phyloP scores from a whole-genome alignment of 1,140 invertebrate species.

The Drosophila nannoptera region DNA sequence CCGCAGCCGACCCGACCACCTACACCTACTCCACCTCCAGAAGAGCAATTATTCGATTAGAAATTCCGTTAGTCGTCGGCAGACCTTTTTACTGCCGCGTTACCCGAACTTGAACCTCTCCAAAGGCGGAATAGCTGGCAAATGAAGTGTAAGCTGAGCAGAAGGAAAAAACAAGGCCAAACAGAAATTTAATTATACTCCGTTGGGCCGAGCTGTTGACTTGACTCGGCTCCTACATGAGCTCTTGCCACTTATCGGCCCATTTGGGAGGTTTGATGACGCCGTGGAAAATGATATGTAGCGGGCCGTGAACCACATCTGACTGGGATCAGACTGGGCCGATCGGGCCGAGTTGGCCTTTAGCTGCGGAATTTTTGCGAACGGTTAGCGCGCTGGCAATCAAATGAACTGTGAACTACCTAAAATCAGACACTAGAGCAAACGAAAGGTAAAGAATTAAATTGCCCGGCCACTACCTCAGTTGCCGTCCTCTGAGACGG shows the following conservation, averaged over 20 bases:
- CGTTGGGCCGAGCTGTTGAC: neutral
- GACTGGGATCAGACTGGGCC: too few species aligned
- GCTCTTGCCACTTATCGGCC: too few species aligned
- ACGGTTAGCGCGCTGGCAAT: slow-evolving; percentile 17
- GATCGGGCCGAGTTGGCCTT: slow-evolving; percentile 17
- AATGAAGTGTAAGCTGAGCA: neutral
- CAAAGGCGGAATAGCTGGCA: neutral
- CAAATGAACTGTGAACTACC: slow-evolving; percentile 44
- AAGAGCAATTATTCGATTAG: slow-evolving; percentile 65
- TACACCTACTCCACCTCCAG: neutral
- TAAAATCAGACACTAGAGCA: slow-evolving; percentile 41
- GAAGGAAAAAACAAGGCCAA: slow-evolving; percentile 2
- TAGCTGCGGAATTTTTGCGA: slow-evolving; percentile 24
- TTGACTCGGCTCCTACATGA: neutral
- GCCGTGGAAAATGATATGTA: too few species aligned
- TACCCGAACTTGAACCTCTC: slow-evolving; percentile 17
- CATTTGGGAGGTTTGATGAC: too few species aligned
- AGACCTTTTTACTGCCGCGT: slow-evolving; percentile 30
- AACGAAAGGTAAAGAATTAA: slow-evolving; percentile 46
- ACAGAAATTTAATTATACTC: slow-evolving; percentile 36
- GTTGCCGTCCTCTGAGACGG: slow-evolving; percentile 17
- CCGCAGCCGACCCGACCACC: slow-evolving; percentile 1
- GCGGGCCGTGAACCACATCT: too few species aligned
- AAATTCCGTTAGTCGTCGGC: slow-evolving; percentile 54
- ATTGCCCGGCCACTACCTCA: slow-evolving; percentile 52